Base-by-base conservation (phyloP, 2,888 invertebrate genomes). In the Drosophila anomalata region DNA sequence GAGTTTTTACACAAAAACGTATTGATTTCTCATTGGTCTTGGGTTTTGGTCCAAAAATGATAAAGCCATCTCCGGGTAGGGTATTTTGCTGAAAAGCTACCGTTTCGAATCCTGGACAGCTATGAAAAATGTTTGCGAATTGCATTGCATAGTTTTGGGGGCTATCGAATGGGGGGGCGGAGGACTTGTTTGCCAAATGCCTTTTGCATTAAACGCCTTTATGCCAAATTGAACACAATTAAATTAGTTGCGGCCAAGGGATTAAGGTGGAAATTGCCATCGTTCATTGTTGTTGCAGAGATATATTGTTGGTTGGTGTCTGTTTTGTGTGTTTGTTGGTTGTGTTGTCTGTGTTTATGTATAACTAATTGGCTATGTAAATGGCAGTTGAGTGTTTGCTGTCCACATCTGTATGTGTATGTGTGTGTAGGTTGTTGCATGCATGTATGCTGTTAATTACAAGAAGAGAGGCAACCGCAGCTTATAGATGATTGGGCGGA, bases 161-260 rank as follows among this genome's bases (percentile, higher is more conserved):
- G 24, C 22, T 22, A 22, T 17, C 17, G 17, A 1, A 17, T 17
- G 17, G 17, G 1, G 17, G 17, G 17, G 17, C 3, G 22, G 17
- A 17, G 7, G 26, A 41, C 52, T 57, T 68, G 57, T 58, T 57
- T 47, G 69, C 57, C 57, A 58, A 73, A 73, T 71, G 65, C 59
- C 67, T 61, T 67, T 78, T 71, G 71, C 82, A 78, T 80, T 81
- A 79, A 79, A 78, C 76, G 84, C 70, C 84, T 81, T 81, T 78
- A 84, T 84, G 83, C 79, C 78, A 84, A 84, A 84, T 84, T 84
- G 85, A 85, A 83, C 83, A 85, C 81, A 84, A 84, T 84, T 83
- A 85, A 84, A 84, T 84, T 84, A 85, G 86, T 81, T 84, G 86
- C 76, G 84, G 86, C 76, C 74, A 80, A 71, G 69, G 82, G 84